A percentile compares a stretch with the other conserved stretches of the same genome.
Evolutionary conservation across 2,888 invertebrate species (phyloP).

Genomic region (Athetis lepigone): DNA sequence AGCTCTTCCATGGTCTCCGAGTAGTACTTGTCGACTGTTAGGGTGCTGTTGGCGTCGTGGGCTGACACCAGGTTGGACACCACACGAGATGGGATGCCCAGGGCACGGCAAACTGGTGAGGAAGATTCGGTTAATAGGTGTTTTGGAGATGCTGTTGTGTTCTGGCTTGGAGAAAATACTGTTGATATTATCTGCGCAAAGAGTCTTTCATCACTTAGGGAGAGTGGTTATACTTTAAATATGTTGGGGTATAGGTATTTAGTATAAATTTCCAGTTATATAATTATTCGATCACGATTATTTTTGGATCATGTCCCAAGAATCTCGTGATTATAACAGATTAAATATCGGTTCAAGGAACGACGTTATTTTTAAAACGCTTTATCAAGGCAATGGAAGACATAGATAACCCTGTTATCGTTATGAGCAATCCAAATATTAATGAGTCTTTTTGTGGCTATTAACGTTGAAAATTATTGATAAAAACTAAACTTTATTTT

Average conservation of each 20-base stretch:
- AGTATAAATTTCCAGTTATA: background rate
- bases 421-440: conserved; percentile 23
- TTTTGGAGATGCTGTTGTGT: background rate
- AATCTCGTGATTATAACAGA: conserved; percentile 7
- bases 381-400: conserved; percentile 19
- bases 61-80: conserved; percentile 96
- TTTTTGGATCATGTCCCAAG: background rate
- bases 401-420: conserved; percentile 37
- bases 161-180: background rate
- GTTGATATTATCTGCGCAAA: background rate
- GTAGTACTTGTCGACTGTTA: conserved; percentile 95
- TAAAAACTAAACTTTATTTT: conserved; percentile 11
- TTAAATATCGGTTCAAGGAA: conserved; percentile 12
- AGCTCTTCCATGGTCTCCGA: conserved; percentile 92
- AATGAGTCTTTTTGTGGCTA: conserved; percentile 28
- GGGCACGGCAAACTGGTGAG: conserved; percentile 93
- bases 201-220: background rate
- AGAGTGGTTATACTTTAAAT: background rate
- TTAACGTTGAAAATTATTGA: conserved; percentile 21
- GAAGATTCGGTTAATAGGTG: conserved; percentile 3
- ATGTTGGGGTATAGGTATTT: no score
- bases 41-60: conserved; percentile 94
- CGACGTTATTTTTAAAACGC: conserved; percentile 19
- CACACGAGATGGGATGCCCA: conserved; percentile 95
- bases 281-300: background rate